Base-by-base conservation (phyloP, 2,797 vertebrate species). In the Epinephelus awoara region DNA sequence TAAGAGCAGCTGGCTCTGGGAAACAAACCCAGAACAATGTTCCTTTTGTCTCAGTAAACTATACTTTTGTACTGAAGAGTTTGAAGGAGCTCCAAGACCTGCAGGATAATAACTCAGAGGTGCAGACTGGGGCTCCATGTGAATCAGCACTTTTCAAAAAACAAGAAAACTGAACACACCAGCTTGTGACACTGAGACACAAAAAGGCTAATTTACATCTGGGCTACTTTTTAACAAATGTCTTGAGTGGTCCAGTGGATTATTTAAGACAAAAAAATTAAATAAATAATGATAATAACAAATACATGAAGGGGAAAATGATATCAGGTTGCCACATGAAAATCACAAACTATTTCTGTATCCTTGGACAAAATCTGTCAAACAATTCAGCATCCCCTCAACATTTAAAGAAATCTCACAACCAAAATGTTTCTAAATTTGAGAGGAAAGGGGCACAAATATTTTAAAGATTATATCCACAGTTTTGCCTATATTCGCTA, bases 21-120 rank as follows among this genome's bases (percentile, higher is more conserved):
- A 88, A 85, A 89, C 70, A 40, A 52, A 82, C 34, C 46, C 73
- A n/a, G 74, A 61, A 89, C 85, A 88, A 86, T 84, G 87, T 82
- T 72, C 61, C 84, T 84, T 90, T 85, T 87, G 88, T 91, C 23
- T 47, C 69, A 61, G 46, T 40, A 38, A 83, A 84, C 77, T 46
- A 27, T 17, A 46, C 67, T 49, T 59, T 49, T 63, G 73, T 21
- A 27, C n/a, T 46, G 34, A 2, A n/a, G 14, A 27, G 7, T 19
- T 54, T 49, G 40, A 21, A 62, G 21, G 49, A 56, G 59, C 34
- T 23, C 44, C 50, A 5, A 57, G 23, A 51, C 19, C 63, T 67
- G 47, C 61, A 58, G 66, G 18, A 61, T 25, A 11, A 64, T 2
- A 21, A 15, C 38, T 27, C 3, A 0, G 56, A 44, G 68, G 51